Conservation (phyloP, 2,888 invertebrate genomes). For the Diaphora mendica region DNA sequence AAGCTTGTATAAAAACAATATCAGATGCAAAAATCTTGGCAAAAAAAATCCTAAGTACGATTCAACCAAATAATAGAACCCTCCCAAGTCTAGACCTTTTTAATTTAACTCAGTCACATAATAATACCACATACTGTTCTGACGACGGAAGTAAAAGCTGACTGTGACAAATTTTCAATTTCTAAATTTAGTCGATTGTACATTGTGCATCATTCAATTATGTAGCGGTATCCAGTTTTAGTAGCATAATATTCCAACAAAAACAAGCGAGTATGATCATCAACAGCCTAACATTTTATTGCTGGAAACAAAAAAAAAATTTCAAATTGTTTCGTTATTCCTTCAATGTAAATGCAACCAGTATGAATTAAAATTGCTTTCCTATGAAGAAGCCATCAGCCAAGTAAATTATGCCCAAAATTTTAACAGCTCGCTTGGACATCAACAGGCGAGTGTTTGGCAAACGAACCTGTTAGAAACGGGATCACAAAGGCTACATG, state of each 20-base stretch:
- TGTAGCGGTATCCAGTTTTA: background rate
- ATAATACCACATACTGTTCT: background rate
- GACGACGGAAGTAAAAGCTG: background rate
- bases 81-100: background rate
- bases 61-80: background rate
- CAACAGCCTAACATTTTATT: too few species aligned
- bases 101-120: background rate
- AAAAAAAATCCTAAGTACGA: background rate
- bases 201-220: background rate
- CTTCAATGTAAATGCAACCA: background rate
- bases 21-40: background rate
- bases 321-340: too few species aligned
- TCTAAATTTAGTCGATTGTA: background rate
- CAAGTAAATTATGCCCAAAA: constrained; percentile 20
- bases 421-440: constrained; percentile 53
- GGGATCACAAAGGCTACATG: constrained; percentile 66
- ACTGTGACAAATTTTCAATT: background rate
- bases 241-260: background rate
- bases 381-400: too few species aligned
- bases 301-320: too few species aligned
- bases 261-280: too few species aligned
- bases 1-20: background rate
- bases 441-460: constrained; percentile 64
- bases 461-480: constrained; percentile 65
- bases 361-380: background rate